Base-by-base conservation (phyloP, 2,113 vertebrate species). In the Tinamus guttatus region DNA sequence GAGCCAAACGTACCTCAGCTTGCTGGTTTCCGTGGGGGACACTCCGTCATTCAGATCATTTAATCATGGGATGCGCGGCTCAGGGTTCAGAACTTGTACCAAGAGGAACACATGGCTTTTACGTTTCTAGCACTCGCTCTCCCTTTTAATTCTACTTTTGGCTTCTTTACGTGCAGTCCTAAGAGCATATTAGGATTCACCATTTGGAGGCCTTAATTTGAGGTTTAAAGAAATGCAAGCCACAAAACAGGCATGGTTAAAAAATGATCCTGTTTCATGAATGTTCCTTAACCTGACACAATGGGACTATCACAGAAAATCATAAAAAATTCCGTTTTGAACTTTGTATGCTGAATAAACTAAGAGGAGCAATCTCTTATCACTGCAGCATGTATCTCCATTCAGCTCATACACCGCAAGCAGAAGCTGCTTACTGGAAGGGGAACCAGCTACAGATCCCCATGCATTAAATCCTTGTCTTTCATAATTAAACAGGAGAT, bases 51-150 rank as follows among this genome's bases (percentile, higher is more conserved):
- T 64, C 58, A 36, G 41, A 9, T 41, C 49, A 75, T n/a, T 28
- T 64, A 41, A 75, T 64, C 74, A 24, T 18, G 32, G 32, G n/a
- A 76, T 49, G 49, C 0, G 0, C 0, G 0, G 40, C 54, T 80
- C 43, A 32, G 49, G 47, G 85, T 83, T 52, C 83, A 88, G 40
- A 92, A n/a, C 8, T 49, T 88, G n/a, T 5, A 0, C 30, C 4
- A 69, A 77, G 76, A 80, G 7, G 22, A 94, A 90, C 28, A 43
- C 47, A 5, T 5, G 13, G 22, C 43, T 52, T 69, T 77, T 30
- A 65, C 11, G 30, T 74, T 88, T 81, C 65, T 32, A 73, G 62
- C 28, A 32, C 47, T 49, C 32, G 8, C 54, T 16, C 77, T 58
- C 16, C 34, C 68, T 81, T 83, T 40, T 38, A 86, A 80, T 90